phyloP scores from a whole-genome alignment of 2,797 vertebrate species.

The Etheostoma perlongum region DNA sequence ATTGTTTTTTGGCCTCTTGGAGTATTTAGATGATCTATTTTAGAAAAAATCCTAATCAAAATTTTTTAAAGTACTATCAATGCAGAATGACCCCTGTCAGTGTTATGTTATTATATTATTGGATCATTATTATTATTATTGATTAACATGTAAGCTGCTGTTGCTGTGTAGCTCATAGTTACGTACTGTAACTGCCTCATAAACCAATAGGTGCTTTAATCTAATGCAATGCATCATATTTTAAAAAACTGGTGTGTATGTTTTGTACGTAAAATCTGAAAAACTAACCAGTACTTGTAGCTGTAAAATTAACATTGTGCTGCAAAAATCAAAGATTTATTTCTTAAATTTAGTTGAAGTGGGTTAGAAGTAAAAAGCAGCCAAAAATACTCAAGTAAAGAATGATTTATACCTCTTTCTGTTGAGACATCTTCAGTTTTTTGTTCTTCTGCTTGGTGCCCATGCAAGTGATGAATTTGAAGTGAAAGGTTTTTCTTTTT shows the following conservation, averaged over 20 bases:
- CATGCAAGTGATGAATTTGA: background rate
- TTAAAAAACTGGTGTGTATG: background rate
- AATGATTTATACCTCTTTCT: background rate
- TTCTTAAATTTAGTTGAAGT: background rate
- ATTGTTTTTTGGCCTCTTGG: too few relatives aligned
- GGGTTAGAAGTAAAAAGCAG: background rate
- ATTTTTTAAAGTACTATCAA: background rate
- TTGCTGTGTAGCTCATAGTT: background rate
- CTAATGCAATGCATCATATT: background rate
- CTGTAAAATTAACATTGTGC: background rate
- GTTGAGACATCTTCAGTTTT: background rate
- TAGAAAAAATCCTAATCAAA: too few relatives aligned
- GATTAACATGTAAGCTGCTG: background rate
- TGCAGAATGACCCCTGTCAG: background rate
- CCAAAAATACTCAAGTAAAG: too few relatives aligned
- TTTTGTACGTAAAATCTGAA: background rate
- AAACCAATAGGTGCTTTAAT: background rate
- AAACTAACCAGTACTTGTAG: background rate
- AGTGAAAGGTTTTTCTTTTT: background rate
- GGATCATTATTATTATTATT: background rate
- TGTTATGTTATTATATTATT: background rate
- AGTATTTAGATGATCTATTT: background rate
- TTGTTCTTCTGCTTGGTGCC: background rate
- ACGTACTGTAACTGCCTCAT: background rate
- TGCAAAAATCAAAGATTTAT: background rate